These are phyloP conservation scores for Zootoca vivipara DNA, from an alignment of 2,113 vertebrate species.

Conservation along the genomic window DNA sequence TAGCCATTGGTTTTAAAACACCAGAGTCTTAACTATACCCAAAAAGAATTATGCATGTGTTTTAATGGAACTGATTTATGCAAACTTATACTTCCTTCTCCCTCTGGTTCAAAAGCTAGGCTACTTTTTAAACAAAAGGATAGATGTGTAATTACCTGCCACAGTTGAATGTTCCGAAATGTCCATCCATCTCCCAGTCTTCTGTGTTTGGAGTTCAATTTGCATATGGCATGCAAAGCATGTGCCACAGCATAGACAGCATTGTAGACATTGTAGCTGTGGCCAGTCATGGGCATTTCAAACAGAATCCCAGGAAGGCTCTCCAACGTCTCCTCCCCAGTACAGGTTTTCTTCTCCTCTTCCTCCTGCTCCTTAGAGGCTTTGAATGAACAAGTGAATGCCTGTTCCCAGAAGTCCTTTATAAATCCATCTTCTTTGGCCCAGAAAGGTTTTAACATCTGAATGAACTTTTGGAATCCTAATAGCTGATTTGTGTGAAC, in stretches of 20 bases:
- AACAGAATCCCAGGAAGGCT: background rate
- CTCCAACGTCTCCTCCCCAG: background rate
- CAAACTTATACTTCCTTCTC: no score
- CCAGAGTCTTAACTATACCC: no score
- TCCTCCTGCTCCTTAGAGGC: background rate
- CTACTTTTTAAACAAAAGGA: no score
- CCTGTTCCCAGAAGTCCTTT: background rate
- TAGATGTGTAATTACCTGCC: background rate
- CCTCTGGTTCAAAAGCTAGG: no score
- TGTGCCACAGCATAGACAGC: background rate
- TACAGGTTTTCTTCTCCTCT: background rate
- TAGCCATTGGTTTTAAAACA: no score
- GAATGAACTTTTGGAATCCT: background rate
- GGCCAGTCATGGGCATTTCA: conserved; percentile 2
- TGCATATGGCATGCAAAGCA: background rate
- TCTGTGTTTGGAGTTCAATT: background rate
- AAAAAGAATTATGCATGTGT: no score
- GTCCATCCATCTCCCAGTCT: no score
- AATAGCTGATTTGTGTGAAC: background rate
- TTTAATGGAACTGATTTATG: no score
- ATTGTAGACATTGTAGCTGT: conserved; percentile 19
- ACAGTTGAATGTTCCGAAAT: background rate
- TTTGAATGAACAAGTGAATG: background rate
- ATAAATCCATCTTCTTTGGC: background rate
- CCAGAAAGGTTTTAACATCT: background rate